Conservation (phyloP, 1,140 invertebrate genomes). For the Penaeus chinensis region DNA sequence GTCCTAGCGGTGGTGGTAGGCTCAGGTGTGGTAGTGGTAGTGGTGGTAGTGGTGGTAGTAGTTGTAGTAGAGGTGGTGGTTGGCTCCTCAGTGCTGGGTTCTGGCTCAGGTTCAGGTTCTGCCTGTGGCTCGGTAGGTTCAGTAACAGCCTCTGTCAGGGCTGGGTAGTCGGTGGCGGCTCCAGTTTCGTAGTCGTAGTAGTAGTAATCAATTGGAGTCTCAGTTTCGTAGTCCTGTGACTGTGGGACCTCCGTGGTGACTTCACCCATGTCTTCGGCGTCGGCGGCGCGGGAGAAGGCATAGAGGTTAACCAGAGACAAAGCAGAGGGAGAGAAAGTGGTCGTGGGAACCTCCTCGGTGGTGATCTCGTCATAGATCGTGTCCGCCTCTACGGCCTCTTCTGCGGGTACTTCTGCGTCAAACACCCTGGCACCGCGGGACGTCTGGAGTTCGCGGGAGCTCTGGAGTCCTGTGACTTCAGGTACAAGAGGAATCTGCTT, state of each 20-base stretch:
- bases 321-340: constrained; percentile 51
- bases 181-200: constrained; percentile 46
- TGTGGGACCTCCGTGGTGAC: constrained; percentile 35
- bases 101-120: constrained; percentile 50
- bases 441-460: background rate
- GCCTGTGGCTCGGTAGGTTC: background rate
- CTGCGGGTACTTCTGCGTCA: background rate
- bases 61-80: constrained; percentile 46
- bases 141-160: constrained; percentile 22
- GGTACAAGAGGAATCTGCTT: constrained; percentile 25
- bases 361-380: constrained; percentile 29
- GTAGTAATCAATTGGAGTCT: constrained; percentile 28
- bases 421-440: constrained; percentile 42
- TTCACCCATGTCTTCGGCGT: constrained; percentile 47
- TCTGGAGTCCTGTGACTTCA: constrained; percentile 31
- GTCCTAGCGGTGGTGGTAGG: constrained; percentile 13
- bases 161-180: constrained; percentile 1
- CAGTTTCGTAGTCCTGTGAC: constrained; percentile 38
- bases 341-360: constrained; percentile 34
- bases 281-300: constrained; percentile 52
- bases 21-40: constrained; percentile 39
- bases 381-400: background rate
- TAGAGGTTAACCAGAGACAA: constrained; percentile 50
- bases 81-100: constrained; percentile 46
- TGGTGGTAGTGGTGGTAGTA: constrained; percentile 47